Base-by-base conservation (phyloP, 2,888 invertebrate genomes). In the Cerastis leucographa region DNA sequence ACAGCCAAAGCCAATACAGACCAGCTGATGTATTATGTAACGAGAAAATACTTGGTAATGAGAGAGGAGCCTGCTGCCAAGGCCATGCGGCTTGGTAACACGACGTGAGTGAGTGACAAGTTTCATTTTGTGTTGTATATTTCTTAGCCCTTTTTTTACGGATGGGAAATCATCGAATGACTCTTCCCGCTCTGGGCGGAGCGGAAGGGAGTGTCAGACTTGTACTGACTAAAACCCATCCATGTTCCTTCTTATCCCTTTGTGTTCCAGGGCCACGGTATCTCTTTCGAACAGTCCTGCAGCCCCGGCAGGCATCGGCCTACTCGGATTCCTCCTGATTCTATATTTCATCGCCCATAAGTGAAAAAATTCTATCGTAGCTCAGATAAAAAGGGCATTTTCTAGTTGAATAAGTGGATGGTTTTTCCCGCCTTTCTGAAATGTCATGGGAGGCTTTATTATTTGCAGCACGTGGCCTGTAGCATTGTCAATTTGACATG, bases 1-100 rank as follows among this genome's bases (percentile, higher is more conserved):
- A 64, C n/a, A 66, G 19, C 66, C 72, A 77, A 49, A n/a, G 74
- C 74, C 81, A 79, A 80, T 8, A 22, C n/a, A 62, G 2, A 66
- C 29, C 78, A 81, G 83, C 83, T 82, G 78, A 82, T 64, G 42
- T 2, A 17, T 81, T 81, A 80, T 44, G 71, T 62, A 76, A 80
- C 12, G 29, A 70, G 49, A 68, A 78, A 76, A 71, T 67, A 79
- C 56, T 70, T 76, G 61, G 79, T 82, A 82, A 54, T 29, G 56
- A 35, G 46, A 77, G 72, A 65, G 1, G 22, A 14, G 14, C n/a
- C n/a, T n/a, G n/a, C 1, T 14, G 12, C 17, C 64, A 77, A 81
- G 82, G 80, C 12, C 83, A 61, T 12, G 0, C 59, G 46, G 17
- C 82, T 35, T 81, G 19, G 82, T 82, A 64, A 80, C 71, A 62